A percentile compares a stretch with the other conserved stretches of the same genome.
These are phyloP conservation scores for Aphidius colemani DNA, from an alignment of 2,888 invertebrate genomes.

Conservation along the genomic window DNA sequence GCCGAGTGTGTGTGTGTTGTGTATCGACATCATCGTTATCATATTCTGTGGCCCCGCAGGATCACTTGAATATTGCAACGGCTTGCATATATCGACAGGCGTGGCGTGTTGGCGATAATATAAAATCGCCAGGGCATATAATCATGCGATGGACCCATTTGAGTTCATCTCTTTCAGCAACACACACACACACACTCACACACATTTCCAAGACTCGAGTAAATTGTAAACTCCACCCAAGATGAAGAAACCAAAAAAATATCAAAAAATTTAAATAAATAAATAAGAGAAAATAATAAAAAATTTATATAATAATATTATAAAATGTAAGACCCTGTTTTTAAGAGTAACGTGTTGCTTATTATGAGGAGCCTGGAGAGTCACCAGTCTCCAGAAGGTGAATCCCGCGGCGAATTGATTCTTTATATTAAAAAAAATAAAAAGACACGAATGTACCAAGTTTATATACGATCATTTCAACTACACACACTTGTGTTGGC, in stretches of 20 bases:
- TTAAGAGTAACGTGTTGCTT: too few relatives aligned
- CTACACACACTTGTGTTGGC: too few relatives aligned
- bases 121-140: constrained; percentile 23
- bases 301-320: constrained; percentile 7
- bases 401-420: constrained; percentile 38
- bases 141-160: constrained; percentile 10
- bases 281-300: background rate
- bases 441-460: too few relatives aligned
- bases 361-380: too few relatives aligned
- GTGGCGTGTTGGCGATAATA: constrained; percentile 26
- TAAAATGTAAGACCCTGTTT: background rate
- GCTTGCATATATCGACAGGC: constrained; percentile 22
- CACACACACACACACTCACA: too few relatives aligned
- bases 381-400: constrained; percentile 1
- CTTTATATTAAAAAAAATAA: constrained; percentile 25
- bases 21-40: constrained; percentile 18
- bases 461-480: too few relatives aligned
- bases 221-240: background rate
- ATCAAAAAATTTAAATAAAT: background rate
- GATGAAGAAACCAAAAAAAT: background rate
- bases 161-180: background rate
- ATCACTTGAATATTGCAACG: constrained; percentile 2
- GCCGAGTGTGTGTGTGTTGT: too few relatives aligned
- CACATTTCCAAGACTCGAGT: constrained; percentile 4
- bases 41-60: background rate